A percentile compares a stretch with the other conserved stretches of the same genome.
Evolutionary conservation across 2,113 vertebrate species (phyloP).

Genomic region (Paraplagusia blochii): DNA sequence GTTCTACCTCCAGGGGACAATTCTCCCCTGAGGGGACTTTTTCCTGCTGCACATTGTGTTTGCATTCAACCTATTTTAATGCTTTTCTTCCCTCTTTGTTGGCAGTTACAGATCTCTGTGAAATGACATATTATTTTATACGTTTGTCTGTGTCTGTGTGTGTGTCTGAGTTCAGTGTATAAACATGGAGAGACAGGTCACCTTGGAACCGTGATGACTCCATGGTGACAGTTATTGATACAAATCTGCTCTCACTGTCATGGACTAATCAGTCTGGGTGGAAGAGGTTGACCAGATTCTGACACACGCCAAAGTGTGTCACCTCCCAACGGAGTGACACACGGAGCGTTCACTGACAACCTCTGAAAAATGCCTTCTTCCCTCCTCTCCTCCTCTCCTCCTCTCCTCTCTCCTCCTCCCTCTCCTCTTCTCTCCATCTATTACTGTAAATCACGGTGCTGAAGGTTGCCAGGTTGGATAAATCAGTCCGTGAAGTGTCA

Average conservation of each 20-base stretch:
- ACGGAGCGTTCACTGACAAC: constrained; percentile 15
- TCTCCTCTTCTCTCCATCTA: constrained; percentile 26
- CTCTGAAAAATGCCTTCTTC: constrained; percentile 19
- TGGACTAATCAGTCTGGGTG: not conserved
- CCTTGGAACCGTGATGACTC: not conserved
- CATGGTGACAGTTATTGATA: not conserved
- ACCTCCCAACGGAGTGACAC: constrained; percentile 38
- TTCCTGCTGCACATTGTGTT: too few relatives aligned
- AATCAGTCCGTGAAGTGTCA: too few relatives aligned
- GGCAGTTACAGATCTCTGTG: too few relatives aligned
- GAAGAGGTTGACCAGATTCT: constrained; percentile 22
- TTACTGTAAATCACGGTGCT: constrained; percentile 7
- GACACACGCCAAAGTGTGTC: constrained; percentile 38
- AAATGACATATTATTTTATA: too few relatives aligned
- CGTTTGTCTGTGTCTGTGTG: too few relatives aligned
- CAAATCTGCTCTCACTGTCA: constrained; percentile 7
- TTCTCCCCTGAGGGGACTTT: too few relatives aligned
- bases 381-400: constrained; percentile 4
- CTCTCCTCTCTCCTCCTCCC: constrained; percentile 10
- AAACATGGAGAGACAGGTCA: not conserved
- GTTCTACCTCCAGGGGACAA: too few relatives aligned
- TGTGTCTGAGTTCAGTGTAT: too few relatives aligned
- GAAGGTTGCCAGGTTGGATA: constrained; percentile 30
- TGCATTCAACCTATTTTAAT: too few relatives aligned
- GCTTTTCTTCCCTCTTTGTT: too few relatives aligned